Evolutionary conservation across 1,140 invertebrate species (phyloP), one percentile per base, ranked within the genome.

Genomic region (Drosophila parabipectinata): DNA sequence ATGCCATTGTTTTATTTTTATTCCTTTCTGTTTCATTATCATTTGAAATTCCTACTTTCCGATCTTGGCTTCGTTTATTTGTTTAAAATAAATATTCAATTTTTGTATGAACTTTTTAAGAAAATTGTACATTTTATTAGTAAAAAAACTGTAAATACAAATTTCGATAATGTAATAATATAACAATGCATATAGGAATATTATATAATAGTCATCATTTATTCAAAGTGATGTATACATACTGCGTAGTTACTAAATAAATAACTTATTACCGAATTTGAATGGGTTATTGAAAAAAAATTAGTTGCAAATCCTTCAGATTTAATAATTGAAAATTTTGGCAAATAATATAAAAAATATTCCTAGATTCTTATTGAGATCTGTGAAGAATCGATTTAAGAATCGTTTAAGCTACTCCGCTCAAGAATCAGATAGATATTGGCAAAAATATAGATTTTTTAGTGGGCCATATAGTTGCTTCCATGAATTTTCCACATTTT

Each of bases 121-220:
- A 26, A 82, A 88, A 83, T 88, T 88, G 83, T 88, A 88, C 71
- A 88, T 88, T 88, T 88, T 75, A 79, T 88, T 88, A 88, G 79
- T 60, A 71, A 69, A 67, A 72, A 77, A 88, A 88, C 64, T 88
- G 83, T 88, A 88, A 83, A 88, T 88, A 88, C 88, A 88, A 73
- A 88, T 88, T 89, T 88, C 76, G 75, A 79, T 83, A 87, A 83
- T 88, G 79, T 85, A 85, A 87, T 88, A 81, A 59, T 79, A 61
- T 75, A 79, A 64, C 59, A 60, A 62, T 68, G 77, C 75, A 80
- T 87, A 85, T 80, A 83, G 85, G 54, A 55, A 83, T 87, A 81
- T 60, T 82, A 87, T 78, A 87, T 72, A 87, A 69, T 83, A 88
- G 72, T 67, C 59, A 79, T 87, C 84, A 88, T 68, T 77, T 77